Evolutionary conservation across 2,888 invertebrate species (phyloP), one percentile per base, ranked within the genome.

Genomic region (Cheilosia grossa): DNA sequence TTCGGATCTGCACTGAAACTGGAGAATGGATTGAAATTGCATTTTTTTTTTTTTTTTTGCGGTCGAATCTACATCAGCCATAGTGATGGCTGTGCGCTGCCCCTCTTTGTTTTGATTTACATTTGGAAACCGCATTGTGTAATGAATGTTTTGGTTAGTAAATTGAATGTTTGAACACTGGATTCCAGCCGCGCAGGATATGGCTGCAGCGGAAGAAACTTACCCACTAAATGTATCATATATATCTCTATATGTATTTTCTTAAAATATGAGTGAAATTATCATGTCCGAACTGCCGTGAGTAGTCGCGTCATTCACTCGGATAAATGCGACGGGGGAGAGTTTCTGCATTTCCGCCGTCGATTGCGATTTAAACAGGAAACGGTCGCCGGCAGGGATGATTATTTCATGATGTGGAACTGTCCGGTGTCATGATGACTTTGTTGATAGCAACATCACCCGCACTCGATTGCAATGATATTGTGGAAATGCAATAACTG

Each of bases 381-480:
- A 82, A 78, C 56, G 21, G 61, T 53, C 66, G 10, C 64, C 72
- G 67, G 72, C 79, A 72, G 79, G 73, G 37, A 73, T 83, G 69
- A 69, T 58, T 74, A 56, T 74, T 53, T 79, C 58, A 47, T 64
- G 82, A 74, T 74, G 82, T 83, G 82, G 82, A 83, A 83, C 81
- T 75, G 64, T 59, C 67, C 64, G 70, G 17, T 78, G 63, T 56
- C 69, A 74, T 69, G 82, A 73, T 67, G 82, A 74, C 64, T 83
- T 79, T 79, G 73, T 56, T 69, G 79, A 74, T 78, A 78, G 24
- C 59, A 33, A 42, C 58, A 56, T 74, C 64, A 44, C 30, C 42
- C 33, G 27, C n/a, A 24, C 40, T 70, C 63, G 42, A 47, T 75
- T 73, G 17, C n/a, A 58, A 17, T n/a, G 15, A 47, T 42, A 51